Base-by-base conservation (phyloP, 2,888 invertebrate genomes). In the Crematogaster levior region DNA sequence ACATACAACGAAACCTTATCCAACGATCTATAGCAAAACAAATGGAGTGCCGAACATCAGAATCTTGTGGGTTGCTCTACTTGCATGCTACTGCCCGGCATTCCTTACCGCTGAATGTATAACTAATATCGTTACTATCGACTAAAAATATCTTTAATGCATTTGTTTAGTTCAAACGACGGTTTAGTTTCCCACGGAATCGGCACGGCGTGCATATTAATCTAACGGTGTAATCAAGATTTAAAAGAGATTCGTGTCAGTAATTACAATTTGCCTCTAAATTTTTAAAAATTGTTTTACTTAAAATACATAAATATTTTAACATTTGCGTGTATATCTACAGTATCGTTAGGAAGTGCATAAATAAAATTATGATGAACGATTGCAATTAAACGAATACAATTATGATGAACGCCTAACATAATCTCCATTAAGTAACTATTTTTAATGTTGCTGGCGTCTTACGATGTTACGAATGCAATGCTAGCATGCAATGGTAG, bases 21-120 rank as follows among this genome's bases (percentile, higher is more conserved):
- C 84, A 21, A 27, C 84, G 83, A 61, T 51, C 61, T 75, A 70
- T 61, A 56, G 21, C 72, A 81, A 63, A 77, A 75, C 85, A 70
- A 75, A 84, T 81, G 46, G 51, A 77, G 43, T 56, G 77, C 70
- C 77, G 56, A 77, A 77, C 70, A 15, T 40, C 56, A 43, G 70
- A 68, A 77, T 77, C 70, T 70, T 70, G 56, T 43, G 43, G 34
- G 30, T 56, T 74, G 66, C 21, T 68, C 82, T 40, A 65, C 43
- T 82, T 60, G 66, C 74, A 82, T 66, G 43, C 48, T 30, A 30
- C 56, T 24, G 56, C 18, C 30, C 43, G 43, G 21, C 53, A 15
- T 70, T 56, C 43, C 53, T 34, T 21, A 3, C 56, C 37, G 30
- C 72, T 68, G 77, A 77, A 77, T 77, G 65, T 75, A 75, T 65